Conservation (phyloP, 2,113 vertebrate species). For the Fukomys damarensis region DNA sequence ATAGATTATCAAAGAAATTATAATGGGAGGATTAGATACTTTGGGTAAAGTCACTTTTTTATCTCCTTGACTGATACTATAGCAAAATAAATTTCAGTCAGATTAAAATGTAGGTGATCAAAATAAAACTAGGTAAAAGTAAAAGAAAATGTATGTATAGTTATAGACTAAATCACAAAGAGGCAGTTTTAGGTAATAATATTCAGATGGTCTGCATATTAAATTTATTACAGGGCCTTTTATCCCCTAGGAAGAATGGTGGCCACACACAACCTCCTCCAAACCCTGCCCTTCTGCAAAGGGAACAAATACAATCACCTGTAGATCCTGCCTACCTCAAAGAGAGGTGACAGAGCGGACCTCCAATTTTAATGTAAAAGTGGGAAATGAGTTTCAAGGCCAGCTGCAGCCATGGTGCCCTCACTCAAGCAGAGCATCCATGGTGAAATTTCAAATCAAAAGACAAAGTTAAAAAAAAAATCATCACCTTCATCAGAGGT, state of each 20-base stretch:
- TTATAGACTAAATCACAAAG: neutral
- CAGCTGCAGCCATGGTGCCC: neutral
- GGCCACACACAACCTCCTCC: neutral
- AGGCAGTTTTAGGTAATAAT: neutral
- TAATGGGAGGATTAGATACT: neutral
- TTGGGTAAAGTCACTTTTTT: conserved; percentile 16
- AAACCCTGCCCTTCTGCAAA: neutral
- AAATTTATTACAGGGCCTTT: neutral
- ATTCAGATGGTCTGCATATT: neutral
- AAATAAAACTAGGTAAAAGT: conserved; percentile 30
- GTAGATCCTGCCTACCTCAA: neutral
- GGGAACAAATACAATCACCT: neutral
- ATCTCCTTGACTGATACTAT: neutral
- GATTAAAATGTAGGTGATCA: conserved; percentile 4
- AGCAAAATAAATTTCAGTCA: conserved; percentile 25
- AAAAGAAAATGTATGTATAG: neutral
- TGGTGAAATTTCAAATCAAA: neutral
- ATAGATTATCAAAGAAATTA: neutral
- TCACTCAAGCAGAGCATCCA: neutral
- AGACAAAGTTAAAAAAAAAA: neutral
- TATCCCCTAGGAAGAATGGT: neutral
- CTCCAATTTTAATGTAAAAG: neutral
- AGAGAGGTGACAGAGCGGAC: neutral
- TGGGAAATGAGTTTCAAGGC: neutral
- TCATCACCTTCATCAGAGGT: neutral